Conservation (phyloP, 1,140 invertebrate species). For the Magallana gigas region DNA sequence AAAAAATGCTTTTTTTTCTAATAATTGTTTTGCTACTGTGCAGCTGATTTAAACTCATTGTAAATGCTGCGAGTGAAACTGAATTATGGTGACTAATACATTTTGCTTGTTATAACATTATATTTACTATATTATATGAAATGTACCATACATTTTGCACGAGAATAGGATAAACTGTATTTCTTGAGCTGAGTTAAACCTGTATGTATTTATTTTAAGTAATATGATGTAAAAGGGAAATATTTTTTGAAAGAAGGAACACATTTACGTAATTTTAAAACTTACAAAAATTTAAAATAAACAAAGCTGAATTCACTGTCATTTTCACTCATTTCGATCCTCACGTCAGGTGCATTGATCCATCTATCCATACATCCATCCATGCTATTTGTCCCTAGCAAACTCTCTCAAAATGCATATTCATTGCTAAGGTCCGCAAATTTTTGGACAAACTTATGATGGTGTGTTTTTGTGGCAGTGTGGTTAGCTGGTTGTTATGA, state of each 20-base stretch:
- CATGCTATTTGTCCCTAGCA: slow-evolving; percentile 49
- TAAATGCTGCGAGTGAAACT: not conserved
- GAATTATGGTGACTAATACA: not conserved
- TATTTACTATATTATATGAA: not conserved
- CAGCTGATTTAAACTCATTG: not conserved
- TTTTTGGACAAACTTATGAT: slow-evolving; percentile 44
- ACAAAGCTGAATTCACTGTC: slow-evolving; percentile 1
- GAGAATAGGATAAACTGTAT: not conserved
- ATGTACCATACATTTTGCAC: no score
- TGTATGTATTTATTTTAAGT: not conserved
- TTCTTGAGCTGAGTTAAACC: slow-evolving; percentile 10
- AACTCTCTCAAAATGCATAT: slow-evolving; percentile 43
- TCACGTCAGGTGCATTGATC: slow-evolving; percentile 44
- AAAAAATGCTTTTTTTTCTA: not conserved
- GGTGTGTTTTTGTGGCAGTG: slow-evolving; percentile 89
- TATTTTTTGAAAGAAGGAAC: not conserved
- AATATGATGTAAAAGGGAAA: not conserved
- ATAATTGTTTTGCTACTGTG: not conserved
- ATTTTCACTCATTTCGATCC: slow-evolving; percentile 2
- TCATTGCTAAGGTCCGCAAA: slow-evolving; percentile 43
- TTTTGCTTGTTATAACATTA: not conserved
- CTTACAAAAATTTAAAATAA: not conserved
- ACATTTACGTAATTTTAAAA: not conserved
- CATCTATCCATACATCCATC: slow-evolving; percentile 64
- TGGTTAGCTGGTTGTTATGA: slow-evolving; percentile 98